A percentile compares a stretch with the other conserved stretches of the same genome.
Evolutionary conservation across 1,140 invertebrate genomes (phyloP).

Genomic region (Panonychus citri): DNA sequence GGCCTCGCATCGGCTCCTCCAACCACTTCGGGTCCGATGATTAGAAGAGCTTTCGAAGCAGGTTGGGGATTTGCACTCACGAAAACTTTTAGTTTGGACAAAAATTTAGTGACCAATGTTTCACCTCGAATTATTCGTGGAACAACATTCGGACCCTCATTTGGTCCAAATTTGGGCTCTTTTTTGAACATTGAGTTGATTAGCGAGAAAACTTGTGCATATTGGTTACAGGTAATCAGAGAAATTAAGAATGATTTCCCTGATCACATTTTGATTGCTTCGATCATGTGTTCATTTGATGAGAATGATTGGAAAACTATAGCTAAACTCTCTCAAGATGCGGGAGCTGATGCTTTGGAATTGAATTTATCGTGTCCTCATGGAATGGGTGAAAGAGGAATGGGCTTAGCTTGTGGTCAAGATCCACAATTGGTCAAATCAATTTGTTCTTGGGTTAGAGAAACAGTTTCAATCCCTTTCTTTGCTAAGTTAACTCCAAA

Average conservation of each 20-base stretch:
- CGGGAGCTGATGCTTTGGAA: conserved; percentile 82
- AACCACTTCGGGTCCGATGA: conserved; percentile 81
- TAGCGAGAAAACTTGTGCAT: conserved; percentile 78
- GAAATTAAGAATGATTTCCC: conserved; percentile 86
- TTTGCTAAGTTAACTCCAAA: conserved; percentile 96
- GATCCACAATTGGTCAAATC: conserved; percentile 53
- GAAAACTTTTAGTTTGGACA: conserved; percentile 84
- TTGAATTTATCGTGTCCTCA: conserved; percentile 92
- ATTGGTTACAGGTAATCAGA: conserved; percentile 68
- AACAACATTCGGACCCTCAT: conserved; percentile 67
- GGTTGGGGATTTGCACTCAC: conserved; percentile 92
- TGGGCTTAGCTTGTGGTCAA: conserved; percentile 93
- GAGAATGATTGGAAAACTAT: conserved; percentile 68
- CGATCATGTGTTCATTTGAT: conserved; percentile 83
- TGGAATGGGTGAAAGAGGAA: conserved; percentile 90
- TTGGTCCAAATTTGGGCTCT: conserved; percentile 75
- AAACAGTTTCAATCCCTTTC: conserved; percentile 73
- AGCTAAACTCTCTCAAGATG: conserved; percentile 43
- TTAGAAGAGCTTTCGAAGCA: conserved; percentile 70
- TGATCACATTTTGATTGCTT: conserved; percentile 73
- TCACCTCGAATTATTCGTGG: conserved; percentile 86
- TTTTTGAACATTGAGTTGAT: conserved; percentile 96
- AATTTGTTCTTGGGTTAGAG: conserved; percentile 71
- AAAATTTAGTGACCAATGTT: conserved; percentile 89
- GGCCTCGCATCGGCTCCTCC: conserved; percentile 90